Evolutionary conservation across 2,888 invertebrate genomes (phyloP), one percentile per base, ranked within the genome.

Genomic region (Trichacis sp.): DNA sequence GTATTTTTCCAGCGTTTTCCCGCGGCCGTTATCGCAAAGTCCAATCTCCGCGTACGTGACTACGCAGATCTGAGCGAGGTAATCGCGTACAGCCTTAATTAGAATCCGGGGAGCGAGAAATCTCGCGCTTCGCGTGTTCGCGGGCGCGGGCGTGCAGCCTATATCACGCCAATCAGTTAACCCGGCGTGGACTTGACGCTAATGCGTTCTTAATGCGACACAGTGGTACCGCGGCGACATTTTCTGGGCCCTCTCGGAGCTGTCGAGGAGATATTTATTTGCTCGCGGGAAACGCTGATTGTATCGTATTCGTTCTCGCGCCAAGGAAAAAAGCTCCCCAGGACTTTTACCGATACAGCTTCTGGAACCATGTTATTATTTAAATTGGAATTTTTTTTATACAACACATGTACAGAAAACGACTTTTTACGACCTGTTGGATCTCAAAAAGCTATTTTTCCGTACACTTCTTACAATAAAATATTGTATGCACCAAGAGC

Each of bases 201-300:
- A 81, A 80, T 79, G 77, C 77, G 76, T 78, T 77, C 76, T 78
- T 80, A 77, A 81, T 77, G 78, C 75, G 76, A 76, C 76, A 77
- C 72, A 74, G 50, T 12, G 33, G 20, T n/a, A 42, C 42, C 6
- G 36, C 46, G 46, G 30, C 5, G 18, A n/a, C n/a, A n/a, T n/a
- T n/a, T n/a, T n/a, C n/a, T n/a, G n/a, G n/a, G n/a, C n/a, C n/a
- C n/a, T n/a, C n/a, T n/a, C n/a, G n/a, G n/a, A n/a, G 46, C n/a
- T 46, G 11, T 46, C 43, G 24, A 6, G 19, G 45, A 36, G 45
- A 54, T 46, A 54, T 46, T 46, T 46, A 46, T 46, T 54, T 19
- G 46, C 24, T 18, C 12, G 30, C 40, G 14, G 14, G 40, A 40
- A 15, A 12, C 18, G 46, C 30, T 54, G 45, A 33, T 46, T 18